Base-by-base conservation (phyloP, 2,797 vertebrate species). In the Hippocampus kuda region DNA sequence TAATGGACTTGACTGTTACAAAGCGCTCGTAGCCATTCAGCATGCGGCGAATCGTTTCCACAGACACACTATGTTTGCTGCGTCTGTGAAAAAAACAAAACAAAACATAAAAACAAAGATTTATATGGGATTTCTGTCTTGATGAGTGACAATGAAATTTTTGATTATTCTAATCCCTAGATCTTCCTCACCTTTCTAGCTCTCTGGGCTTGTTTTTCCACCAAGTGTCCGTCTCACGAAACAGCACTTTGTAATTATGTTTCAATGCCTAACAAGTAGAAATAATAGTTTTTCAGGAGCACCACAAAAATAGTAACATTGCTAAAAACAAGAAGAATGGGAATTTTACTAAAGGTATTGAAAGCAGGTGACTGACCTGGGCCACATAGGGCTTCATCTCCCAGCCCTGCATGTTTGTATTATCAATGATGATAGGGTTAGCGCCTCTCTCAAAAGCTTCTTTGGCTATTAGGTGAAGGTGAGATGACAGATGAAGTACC, bases 351-450 rank as follows among this genome's bases (percentile, higher is more conserved):
- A 48, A 16, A 65, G 42, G 44, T 7, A 16, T 46, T 64, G 22
- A 15, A 63, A 27, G 63, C 44, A 27, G 63, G 10, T 27, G 15
- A 93, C 94, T 91, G 81, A 98, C 97, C 97, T 95, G 89, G 83
- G 74, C 70, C 82, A 98, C 92, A 73, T 99, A 99, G 38, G 97
- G 96, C 86, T 90, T 98, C 97, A 99, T 99, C 89, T 99, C 97
- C 97, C 97, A 99, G 67, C 91, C 89, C 82, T 98, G 94, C 88
- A 94, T 88, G 80, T 99, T 99, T 83, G 97, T 98, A 85, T 99
- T 99, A 88, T 99, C 97, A 84, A 99, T 96, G 83, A 99, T 94
- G 86, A 99, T 89, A 63, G 97, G 96, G 71, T 92, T 92, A 53
- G 84, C 67, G 30, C 87, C 88, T 75, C 84, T 93, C 85, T 93